Base-by-base conservation (phyloP, 2,888 invertebrate genomes). In the Coenonympha arcania region DNA sequence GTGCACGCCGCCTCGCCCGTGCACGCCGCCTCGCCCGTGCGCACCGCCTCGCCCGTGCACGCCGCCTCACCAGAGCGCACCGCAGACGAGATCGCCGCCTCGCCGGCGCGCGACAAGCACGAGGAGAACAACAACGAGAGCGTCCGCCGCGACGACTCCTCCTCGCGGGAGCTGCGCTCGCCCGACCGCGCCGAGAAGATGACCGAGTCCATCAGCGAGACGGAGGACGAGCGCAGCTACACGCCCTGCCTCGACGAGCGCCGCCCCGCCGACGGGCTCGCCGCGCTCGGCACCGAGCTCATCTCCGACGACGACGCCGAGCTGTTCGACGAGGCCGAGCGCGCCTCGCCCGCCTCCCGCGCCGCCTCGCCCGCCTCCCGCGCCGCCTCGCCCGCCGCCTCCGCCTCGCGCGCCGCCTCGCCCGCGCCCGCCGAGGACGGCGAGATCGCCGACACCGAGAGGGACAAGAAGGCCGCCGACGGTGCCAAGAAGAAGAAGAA, bases 241-340 rank as follows among this genome's bases (percentile, higher is more conserved):
- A 92, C 92, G 44, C 92, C 92, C 0, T 91, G 92, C 60, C 82
- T 92, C 46, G 92, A 92, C 71, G 92, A 92, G 69, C 86, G 87
- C 61, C 88, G 88, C 59, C 86, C 81, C 19, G 55, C 37, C 16
- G 72, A 78, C 54, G 81, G 79, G 50, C 24, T 76, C 48, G 88
- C 84, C 60, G 91, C 90, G 2, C 87, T 92, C 56, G 92, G 90
- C 62, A 92, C 92, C 0, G 93, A 93, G 76, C 82, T 92, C 71
- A 92, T 93, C 60, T 93, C 93, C 0, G 91, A 91, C 65, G 92
- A 92, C 55, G 91, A 91, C 64, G 90, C 89, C 36, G 89, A 89
- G 56, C 87, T 90, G 72, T 90, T 90, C 68, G 89, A 90, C 45
- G 90, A 90, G 63, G 78, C 83, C 72, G 73, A 87, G 74, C 65